Conservation (phyloP, 2,888 invertebrate genomes). For the Nomada goodeniana region DNA sequence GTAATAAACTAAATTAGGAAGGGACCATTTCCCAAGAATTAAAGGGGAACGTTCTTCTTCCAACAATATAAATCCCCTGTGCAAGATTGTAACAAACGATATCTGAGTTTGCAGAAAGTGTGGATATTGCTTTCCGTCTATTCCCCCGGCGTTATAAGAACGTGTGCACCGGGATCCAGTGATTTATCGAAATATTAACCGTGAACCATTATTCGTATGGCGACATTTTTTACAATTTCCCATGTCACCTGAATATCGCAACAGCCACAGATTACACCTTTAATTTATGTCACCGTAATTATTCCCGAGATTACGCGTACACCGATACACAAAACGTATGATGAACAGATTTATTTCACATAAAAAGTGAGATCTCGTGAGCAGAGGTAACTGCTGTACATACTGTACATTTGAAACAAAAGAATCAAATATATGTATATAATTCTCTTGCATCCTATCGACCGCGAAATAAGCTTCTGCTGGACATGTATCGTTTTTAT, state of each 20-base stretch:
- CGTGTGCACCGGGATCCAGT: not conserved
- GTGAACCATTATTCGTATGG: not conserved
- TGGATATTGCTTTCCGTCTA: not conserved
- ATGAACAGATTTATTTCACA: not conserved
- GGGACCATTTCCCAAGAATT: too few relatives aligned
- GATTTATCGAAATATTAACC: constrained; percentile 4
- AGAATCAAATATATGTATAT: not conserved
- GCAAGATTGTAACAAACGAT: too few relatives aligned
- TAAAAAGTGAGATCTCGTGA: not conserved
- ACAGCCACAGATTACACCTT: constrained; percentile 7
- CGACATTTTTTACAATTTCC: not conserved
- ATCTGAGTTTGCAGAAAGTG: too few relatives aligned
- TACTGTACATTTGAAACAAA: not conserved
- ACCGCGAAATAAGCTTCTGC: constrained; percentile 21
- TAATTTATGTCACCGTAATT: constrained; percentile 31
- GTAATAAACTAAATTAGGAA: too few relatives aligned
- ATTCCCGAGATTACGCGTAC: constrained; percentile 16
- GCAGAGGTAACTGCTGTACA: too few relatives aligned
- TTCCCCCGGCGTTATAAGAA: not conserved
- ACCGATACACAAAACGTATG: constrained; percentile 3
- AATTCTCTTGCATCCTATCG: constrained; percentile 12
- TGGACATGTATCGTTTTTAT: not conserved
- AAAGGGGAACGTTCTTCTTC: too few relatives aligned
- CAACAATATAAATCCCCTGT: too few relatives aligned
- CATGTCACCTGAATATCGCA: not conserved